Evolutionary conservation across 2,113 vertebrate species (phyloP).

Genomic region (Sceloporus tristichus): DNA sequence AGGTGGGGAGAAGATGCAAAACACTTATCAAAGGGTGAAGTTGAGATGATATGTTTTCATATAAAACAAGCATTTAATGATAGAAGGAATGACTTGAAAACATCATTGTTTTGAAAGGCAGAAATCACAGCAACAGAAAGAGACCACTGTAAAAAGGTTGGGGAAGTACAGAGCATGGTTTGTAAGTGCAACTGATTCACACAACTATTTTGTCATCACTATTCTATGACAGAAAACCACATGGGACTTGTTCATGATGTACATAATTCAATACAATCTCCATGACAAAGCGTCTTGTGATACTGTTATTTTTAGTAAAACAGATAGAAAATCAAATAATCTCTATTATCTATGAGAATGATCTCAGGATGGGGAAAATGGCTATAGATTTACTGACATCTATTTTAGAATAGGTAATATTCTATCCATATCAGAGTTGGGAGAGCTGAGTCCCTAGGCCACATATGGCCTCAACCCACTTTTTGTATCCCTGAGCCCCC

Average conservation of each 20-base stretch:
- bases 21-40: slow-evolving; percentile 33
- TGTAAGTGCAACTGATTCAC: background rate
- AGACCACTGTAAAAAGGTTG: background rate
- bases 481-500: no score
- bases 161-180: background rate
- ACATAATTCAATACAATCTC: background rate
- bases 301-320: background rate
- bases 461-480: no score
- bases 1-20: slow-evolving; percentile 1
- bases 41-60: slow-evolving; percentile 26
- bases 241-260: background rate
- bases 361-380: background rate
- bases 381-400: no score
- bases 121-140: background rate
- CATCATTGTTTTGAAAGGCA: background rate
- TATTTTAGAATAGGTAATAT: no score
- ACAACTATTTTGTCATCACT: background rate
- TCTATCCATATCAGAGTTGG: no score
- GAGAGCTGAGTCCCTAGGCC: no score
- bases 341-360: background rate
- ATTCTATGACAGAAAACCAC: background rate
- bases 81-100: slow-evolving; percentile 26
- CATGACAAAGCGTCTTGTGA: background rate
- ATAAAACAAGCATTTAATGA: background rate
- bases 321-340: background rate